These are phyloP conservation scores for Allobates femoralis DNA, from an alignment of 2,797 vertebrate genomes.

Conservation along the genomic window DNA sequence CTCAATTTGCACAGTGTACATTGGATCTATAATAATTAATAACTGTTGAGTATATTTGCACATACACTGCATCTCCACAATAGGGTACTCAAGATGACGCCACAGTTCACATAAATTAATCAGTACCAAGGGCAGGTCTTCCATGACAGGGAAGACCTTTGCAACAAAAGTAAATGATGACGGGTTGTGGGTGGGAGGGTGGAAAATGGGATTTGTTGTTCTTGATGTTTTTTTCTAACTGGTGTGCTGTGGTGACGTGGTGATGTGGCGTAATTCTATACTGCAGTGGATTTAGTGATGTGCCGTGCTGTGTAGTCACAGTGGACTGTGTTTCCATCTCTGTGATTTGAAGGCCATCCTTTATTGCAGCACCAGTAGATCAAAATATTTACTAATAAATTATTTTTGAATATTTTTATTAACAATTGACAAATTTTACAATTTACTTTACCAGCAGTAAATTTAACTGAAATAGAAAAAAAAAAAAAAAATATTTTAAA, in stretches of 20 bases:
- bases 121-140: neutral
- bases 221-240: slow-evolving; percentile 27
- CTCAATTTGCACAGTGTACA: neutral
- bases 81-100: neutral
- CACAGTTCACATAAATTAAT: too few species aligned
- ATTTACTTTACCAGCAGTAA: neutral
- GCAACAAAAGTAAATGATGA: neutral
- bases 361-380: slow-evolving; percentile 44
- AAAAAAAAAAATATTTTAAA: neutral
- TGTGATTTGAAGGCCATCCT: slow-evolving; percentile 44
- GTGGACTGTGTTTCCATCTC: slow-evolving; percentile 39
- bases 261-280: slow-evolving; percentile 41
- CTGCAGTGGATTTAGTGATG: slow-evolving; percentile 39
- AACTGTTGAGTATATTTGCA: neutral
- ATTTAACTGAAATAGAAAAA: neutral
- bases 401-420: neutral
- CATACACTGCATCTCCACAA: neutral
- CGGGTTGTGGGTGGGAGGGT: neutral
- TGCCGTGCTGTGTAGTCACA: slow-evolving; percentile 42
- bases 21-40: neutral
- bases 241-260: slow-evolving; percentile 44
- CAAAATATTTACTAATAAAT: neutral
- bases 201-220: neutral
- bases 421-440: neutral
- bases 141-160: slow-evolving; percentile 21